Base-by-base conservation (phyloP, 1,140 invertebrate genomes). In the Lanistes nyassanus region DNA sequence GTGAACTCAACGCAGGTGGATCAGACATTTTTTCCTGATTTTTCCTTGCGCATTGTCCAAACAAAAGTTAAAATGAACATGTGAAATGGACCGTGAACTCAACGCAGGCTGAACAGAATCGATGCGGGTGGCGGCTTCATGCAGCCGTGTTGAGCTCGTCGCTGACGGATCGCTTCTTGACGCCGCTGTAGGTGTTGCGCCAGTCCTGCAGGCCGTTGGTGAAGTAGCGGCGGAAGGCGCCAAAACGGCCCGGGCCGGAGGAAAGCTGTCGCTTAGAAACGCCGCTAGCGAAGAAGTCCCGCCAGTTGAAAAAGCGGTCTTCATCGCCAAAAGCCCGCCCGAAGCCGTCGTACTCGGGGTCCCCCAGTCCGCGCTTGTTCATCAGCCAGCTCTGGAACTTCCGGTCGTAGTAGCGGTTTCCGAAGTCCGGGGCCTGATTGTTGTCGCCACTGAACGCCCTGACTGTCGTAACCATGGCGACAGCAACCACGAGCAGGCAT, bases 131-230 rank as follows among this genome's bases (percentile, higher is more conserved):
- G 29, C 16, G 16, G 37, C 9, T 36, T 67, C 26, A 36, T 13
- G n/a, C 65, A 53, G 7, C 51, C 7, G 42, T 47, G 19, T 53
- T 53, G 7, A 26, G 13, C 1, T 67, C 55, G 9, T 58, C 36
- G 26, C 51, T 39, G n/a, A 51, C 71, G 51, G 68, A 47, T 31
- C 56, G 21, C 55, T 76, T 66, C 67, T 77, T 77, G 19, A 65
- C 36, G 23, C 75, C 72, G 37, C 26, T 74, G 75, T 75, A 79
- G 23, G 78, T 76, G 39, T 37, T 72, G 31, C 72, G 69, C 78
- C 78, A 79, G 67, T 79, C 78, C 55, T 79, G 78, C 1, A 79
- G 68, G 7, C 75, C 75, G 58, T 79, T 68, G 36, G 75, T 77
- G 29, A 79, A 79, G 67, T 75, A 76, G n/a, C 58, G 56, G 9